These are phyloP conservation scores for Antennarius striatus DNA, from an alignment of 2,113 vertebrate species.

Conservation along the genomic window DNA sequence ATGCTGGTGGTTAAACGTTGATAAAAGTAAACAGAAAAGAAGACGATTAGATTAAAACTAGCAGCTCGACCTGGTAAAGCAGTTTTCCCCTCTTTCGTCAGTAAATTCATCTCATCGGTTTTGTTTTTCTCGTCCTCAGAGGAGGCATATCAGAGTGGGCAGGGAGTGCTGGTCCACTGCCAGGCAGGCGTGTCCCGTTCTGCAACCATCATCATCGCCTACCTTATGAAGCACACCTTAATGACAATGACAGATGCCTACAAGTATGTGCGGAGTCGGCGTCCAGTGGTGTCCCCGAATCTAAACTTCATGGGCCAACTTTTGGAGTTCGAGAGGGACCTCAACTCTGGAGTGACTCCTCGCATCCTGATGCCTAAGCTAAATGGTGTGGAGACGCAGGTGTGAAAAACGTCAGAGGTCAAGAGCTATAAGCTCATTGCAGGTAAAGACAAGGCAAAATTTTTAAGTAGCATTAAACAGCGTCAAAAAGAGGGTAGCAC, in stretches of 20 bases:
- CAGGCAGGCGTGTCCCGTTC: conserved; percentile 87
- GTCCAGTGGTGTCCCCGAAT: conserved; percentile 85
- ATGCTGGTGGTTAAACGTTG: no score
- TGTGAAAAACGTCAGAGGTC: conserved; percentile 61
- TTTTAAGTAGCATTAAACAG: conserved; percentile 17
- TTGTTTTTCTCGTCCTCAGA: conserved; percentile 70
- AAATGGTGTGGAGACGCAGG: conserved; percentile 84
- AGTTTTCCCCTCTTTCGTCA: neutral
- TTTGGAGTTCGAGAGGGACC: conserved; percentile 86
- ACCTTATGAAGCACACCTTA: conserved; percentile 89
- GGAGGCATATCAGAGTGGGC: conserved; percentile 85
- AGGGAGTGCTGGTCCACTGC: conserved; percentile 86
- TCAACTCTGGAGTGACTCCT: conserved; percentile 86
- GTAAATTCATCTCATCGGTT: neutral
- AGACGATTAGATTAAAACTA: no score
- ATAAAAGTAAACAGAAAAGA: no score
- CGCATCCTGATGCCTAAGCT: conserved; percentile 86
- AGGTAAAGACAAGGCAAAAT: neutral
- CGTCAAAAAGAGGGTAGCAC: conserved; percentile 7
- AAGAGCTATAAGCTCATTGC: neutral
- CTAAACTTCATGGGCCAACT: conserved; percentile 89
- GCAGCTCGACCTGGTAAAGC: no score
- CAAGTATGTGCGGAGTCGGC: conserved; percentile 84
- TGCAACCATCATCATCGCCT: conserved; percentile 86
- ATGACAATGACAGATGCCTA: conserved; percentile 89